Conservation (phyloP, 2,888 invertebrate species). For the Drosophila colorata region DNA sequence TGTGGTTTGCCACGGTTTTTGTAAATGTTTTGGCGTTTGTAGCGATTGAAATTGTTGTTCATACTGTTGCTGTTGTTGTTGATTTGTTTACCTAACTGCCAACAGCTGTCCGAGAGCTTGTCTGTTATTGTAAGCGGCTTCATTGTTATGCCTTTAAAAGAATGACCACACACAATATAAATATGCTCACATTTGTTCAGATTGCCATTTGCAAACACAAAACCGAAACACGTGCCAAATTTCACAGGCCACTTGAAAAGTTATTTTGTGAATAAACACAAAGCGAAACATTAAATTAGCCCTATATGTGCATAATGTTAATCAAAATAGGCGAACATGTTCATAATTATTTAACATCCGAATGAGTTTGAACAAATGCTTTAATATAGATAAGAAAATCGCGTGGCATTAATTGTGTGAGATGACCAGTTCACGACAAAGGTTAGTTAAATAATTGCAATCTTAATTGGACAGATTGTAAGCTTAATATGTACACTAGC, state of each 20-base stretch:
- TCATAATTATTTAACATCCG: constrained; percentile 5
- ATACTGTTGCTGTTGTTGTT: constrained; percentile 19
- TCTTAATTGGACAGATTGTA: background rate
- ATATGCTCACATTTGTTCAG: constrained; percentile 16
- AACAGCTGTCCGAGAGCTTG: constrained; percentile 45
- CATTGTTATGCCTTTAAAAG: constrained; percentile 61
- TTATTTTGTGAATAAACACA: constrained; percentile 27
- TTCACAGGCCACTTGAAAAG: constrained; percentile 48
- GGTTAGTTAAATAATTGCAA: background rate
- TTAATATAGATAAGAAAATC: constrained; percentile 11
- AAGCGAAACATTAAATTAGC: constrained; percentile 29
- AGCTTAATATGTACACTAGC: no score
- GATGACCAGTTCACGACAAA: background rate
- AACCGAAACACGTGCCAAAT: constrained; percentile 45
- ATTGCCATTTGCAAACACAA: constrained; percentile 29
- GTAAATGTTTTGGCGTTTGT: constrained; percentile 59
- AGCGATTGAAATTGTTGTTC: constrained; percentile 40
- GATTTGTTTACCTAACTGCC: constrained; percentile 60
- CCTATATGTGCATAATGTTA: constrained; percentile 13
- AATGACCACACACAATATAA: constrained; percentile 14
- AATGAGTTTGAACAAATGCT: background rate
- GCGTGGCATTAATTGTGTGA: constrained; percentile 2
- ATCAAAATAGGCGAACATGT: constrained; percentile 13
- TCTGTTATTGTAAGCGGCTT: constrained; percentile 57
- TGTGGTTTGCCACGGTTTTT: constrained; percentile 56